Evolutionary conservation across 2,797 vertebrate genomes (phyloP), one percentile per base, ranked within the genome.

Genomic region (Poeciliopsis turneri): DNA sequence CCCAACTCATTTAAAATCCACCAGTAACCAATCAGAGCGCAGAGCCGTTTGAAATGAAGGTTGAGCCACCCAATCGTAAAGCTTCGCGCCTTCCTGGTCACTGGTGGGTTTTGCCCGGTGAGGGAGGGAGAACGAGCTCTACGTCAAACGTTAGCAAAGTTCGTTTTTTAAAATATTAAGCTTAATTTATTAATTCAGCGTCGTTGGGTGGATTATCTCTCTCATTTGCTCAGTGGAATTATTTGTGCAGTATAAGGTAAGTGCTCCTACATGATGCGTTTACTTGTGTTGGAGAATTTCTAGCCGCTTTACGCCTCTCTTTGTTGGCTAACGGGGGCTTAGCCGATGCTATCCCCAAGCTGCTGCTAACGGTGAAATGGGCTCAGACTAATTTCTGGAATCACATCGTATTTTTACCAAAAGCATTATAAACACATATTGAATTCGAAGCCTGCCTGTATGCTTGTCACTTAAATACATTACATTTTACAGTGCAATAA

Each of bases 41-140:
- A 59, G 61, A 43, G 16, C 55, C 0, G 70, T 94, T 96, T 95
- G 85, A 95, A 96, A 90, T 93, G 87, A 88, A 86, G 72, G 72
- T n/a, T 23, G 4, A 7, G 0, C 1, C 2, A 79, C 59, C 95
- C 95, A 96, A 96, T 96, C 88, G 84, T 33, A 23, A 28, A 51
- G 47, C 92, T 96, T 96, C 93, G 94, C 96, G 96, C 96, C 95
- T 93, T 95, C 88, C 66, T 43, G 64, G 77, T 79, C 59, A 86
- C 92, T 90, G 92, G 92, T 92, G 77, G 89, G 80, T 87, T 87
- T 87, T 66, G 81, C 73, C 36, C 78, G 30, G 81, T 90, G 92
- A 95, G 95, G 94, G 95, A 93, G 94, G 95, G 93, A 89, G 89
- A 90, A 85, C 74, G 57, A 86, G 73, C 74, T 49, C 64, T 88